phyloP scores from a whole-genome alignment of 1,140 invertebrate genomes.

The Macrostomum lignano region DNA sequence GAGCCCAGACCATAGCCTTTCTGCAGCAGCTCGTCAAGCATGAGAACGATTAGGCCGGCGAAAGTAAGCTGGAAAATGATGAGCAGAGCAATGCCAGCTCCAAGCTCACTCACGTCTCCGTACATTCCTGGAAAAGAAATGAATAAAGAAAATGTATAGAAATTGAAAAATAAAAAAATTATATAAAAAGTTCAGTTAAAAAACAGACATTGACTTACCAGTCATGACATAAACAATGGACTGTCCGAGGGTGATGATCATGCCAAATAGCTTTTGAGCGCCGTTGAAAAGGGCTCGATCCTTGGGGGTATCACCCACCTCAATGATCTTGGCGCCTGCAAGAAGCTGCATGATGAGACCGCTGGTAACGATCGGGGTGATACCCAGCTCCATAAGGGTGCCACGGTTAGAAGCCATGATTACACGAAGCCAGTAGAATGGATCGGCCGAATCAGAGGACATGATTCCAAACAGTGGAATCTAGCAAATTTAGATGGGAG shows the following conservation, averaged over 20 bases:
- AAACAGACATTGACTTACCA: too few relatives aligned
- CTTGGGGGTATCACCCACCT: constrained; percentile 97
- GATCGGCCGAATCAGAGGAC: constrained; percentile 98
- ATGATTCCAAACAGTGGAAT: constrained; percentile 96
- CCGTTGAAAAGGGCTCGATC: constrained; percentile 95
- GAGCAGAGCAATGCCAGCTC: constrained; percentile 80
- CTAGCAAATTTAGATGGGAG: too few relatives aligned
- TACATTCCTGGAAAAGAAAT: too few relatives aligned
- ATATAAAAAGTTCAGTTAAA: too few relatives aligned
- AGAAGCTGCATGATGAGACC: constrained; percentile 97
- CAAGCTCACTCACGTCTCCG: constrained; percentile 88
- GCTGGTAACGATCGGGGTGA: constrained; percentile 97
- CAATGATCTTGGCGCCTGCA: constrained; percentile 96
- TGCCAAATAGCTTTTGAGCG: constrained; percentile 97
- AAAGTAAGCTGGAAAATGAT: constrained; percentile 97
- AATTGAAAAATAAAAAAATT: too few relatives aligned
- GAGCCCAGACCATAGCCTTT: constrained; percentile 73
- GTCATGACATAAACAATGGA: constrained; percentile 99
- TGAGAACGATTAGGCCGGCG: constrained; percentile 78
- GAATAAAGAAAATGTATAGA: too few relatives aligned
- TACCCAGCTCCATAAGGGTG: constrained; percentile 97
- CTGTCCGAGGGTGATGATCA: constrained; percentile 99
- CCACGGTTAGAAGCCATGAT: constrained; percentile 87
- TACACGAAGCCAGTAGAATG: constrained; percentile 99
- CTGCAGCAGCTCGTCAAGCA: constrained; percentile 86